Base-by-base conservation (phyloP, 1,140 invertebrate genomes). In the Rhyacophila brunnea region DNA sequence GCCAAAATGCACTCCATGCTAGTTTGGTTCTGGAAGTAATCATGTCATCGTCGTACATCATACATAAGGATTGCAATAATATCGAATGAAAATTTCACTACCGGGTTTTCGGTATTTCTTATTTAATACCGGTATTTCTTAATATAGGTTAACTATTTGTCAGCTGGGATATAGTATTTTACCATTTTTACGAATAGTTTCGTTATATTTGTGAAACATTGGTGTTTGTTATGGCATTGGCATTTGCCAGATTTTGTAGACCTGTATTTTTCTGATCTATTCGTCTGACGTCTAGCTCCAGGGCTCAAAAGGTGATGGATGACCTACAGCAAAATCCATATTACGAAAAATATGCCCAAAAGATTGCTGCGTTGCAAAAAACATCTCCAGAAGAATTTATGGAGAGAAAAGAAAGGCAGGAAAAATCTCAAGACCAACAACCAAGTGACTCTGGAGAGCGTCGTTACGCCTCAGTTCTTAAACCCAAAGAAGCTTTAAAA, bases 331-430 rank as follows among this genome's bases (percentile, higher is more conserved):
- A 74, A 6, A 94, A 93, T 81, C 89, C 90, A 1, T 93, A 88
- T 69, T 93, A 80, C 68, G 84, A 87, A 14, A 94, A 93, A 71
- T 94, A 94, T 75, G 86, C 89, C 0, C 70, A 81, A 1, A 91
- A 92, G 71, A 91, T 93, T 58, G 81, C 87, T 1, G 76, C 82
- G 54, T 66, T 91, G 28, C 89, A 93, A 70, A 75, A 89, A 73
- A 87, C 83, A 0, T 85, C 84, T 38, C 88, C 90, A 0, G 85
- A 88, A 58, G 86, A 91, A 68, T 90, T 92, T 68, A 62, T 88
- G n/a, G 71, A 82, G 46, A 81, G 83, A 62, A 73, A 90, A 15
- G 86, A 87, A 68, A 74, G 80, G 6, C 79, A 83, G 52, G 79
- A 81, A 60, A 77, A 75, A 68, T 68, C 78, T 46, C 79, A 79